Base-by-base conservation (phyloP, 1,140 invertebrate species). In the Drosophila busckii region DNA sequence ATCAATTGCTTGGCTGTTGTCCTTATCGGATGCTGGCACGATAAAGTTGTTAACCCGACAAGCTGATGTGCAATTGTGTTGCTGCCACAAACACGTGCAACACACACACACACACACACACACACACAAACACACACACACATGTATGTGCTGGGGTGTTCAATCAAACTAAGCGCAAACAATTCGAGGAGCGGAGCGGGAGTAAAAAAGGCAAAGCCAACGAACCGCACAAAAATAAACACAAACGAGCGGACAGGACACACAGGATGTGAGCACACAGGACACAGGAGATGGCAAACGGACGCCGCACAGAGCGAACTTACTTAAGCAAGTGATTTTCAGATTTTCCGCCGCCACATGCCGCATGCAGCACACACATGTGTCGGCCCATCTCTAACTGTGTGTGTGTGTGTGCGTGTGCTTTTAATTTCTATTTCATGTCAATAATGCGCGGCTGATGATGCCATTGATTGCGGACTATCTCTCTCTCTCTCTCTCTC, bases 311-410 rank as follows among this genome's bases (percentile, higher is more conserved):
- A 49, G 28, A 32, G 31, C 44, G 42, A 63, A 78, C 58, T 82
- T 82, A 61, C 73, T 80, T 80, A 73, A 73, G 68, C 68, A 55
- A 80, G 58, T 80, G 75, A 80, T 80, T 80, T 80, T 60, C 69
- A 73, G 75, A 80, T 78, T 76, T 76, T 64, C 63, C 68, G 50
- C 63, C 37, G n/a, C n/a, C n/a, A n/a, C n/a, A 28, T 20, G 8
- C 2, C 6, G 12, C 16, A 17, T 13, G 35, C 9, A n/a, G n/a
- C n/a, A n/a, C n/a, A n/a, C n/a, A n/a, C n/a, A n/a, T 17, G 35
- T 26, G 22, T 25, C 28, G 23, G 23, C 2, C 8, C 22, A 45
- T 38, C 29, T 25, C 48, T 13, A 42, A 45, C 22, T 29, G 20
- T 46, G n/a, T 44, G 34, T 59, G 42, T 38, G 35, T 46, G 28